Conservation (phyloP, 1,140 invertebrate genomes). For the Drosophila oshimai region DNA sequence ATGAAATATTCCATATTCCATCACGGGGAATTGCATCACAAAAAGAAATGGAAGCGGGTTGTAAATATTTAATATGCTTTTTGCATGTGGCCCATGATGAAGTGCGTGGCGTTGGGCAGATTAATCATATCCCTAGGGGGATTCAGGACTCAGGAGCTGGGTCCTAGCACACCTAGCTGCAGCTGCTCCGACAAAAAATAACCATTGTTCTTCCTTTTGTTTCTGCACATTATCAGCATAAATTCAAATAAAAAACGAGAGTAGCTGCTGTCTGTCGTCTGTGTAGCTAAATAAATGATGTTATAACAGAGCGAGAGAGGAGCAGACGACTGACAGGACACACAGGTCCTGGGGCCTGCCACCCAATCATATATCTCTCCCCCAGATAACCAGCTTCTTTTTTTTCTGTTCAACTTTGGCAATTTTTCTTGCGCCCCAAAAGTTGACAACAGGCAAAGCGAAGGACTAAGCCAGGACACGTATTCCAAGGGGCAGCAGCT, state of each 20-base stretch:
- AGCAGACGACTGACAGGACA: conserved; percentile 53
- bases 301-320: conserved; percentile 64
- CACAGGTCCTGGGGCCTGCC: conserved; percentile 44
- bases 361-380: conserved; percentile 51
- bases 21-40: conserved; percentile 48
- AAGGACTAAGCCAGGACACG: conserved; percentile 71
- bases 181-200: conserved; percentile 22
- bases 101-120: conserved; percentile 69
- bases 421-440: conserved; percentile 66
- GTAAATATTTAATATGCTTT: conserved; percentile 76
- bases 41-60: conserved; percentile 14
- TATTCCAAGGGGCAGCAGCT: conserved; percentile 65
- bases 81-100: conserved; percentile 58
- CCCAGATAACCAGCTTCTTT: background rate
- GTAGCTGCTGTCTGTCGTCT: conserved; percentile 48
- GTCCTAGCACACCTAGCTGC: conserved; percentile 17
- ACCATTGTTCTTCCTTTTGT: conserved; percentile 45
- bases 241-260: conserved; percentile 75
- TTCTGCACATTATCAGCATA: conserved; percentile 75
- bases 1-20: conserved; percentile 70
- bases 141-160: background rate
- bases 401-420: conserved; percentile 48
- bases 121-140: conserved; percentile 59
- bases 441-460: conserved; percentile 60
- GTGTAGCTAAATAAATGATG: conserved; percentile 77